These are phyloP conservation scores for Pterophyllum scalare DNA, from an alignment of 2,113 vertebrate genomes.

Conservation along the genomic window DNA sequence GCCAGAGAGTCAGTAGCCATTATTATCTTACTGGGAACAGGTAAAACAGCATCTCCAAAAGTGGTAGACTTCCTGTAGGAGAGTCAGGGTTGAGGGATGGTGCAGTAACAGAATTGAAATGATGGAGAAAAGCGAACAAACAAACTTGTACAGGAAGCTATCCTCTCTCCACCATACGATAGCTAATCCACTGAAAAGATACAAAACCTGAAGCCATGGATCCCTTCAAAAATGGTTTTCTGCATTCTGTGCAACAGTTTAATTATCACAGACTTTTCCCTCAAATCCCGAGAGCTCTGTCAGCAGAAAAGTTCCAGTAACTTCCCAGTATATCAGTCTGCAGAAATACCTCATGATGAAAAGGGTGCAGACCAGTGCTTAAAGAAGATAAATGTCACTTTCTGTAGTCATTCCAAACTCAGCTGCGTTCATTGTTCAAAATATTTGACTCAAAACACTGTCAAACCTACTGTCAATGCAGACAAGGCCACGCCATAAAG, in stretches of 20 bases:
- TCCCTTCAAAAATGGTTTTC: background rate
- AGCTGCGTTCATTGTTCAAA: background rate
- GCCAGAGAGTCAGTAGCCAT: background rate
- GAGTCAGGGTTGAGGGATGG: background rate
- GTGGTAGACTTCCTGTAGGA: background rate
- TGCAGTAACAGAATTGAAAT: background rate
- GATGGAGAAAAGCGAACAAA: background rate
- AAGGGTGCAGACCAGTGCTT: background rate
- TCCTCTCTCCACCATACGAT: background rate
- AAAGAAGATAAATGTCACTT: background rate
- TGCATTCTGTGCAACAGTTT: background rate
- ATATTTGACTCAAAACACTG: background rate
- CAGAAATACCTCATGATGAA: background rate
- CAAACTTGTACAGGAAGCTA: background rate
- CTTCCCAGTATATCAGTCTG: background rate
- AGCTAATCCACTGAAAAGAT: background rate
- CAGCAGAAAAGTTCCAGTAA: slow-evolving; percentile 5
- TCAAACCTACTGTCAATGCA: background rate
- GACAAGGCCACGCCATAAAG: fast-evolving
- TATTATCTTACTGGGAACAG: background rate
- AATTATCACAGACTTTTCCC: background rate
- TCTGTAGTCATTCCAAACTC: background rate
- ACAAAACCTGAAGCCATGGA: background rate
- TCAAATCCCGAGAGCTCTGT: background rate
- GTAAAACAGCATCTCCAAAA: background rate